Percentiles rank a stretch among this genome's conserved stretches.
Conservation (phyloP, 2,888 invertebrate species). For the Cantharis lateralis region DNA sequence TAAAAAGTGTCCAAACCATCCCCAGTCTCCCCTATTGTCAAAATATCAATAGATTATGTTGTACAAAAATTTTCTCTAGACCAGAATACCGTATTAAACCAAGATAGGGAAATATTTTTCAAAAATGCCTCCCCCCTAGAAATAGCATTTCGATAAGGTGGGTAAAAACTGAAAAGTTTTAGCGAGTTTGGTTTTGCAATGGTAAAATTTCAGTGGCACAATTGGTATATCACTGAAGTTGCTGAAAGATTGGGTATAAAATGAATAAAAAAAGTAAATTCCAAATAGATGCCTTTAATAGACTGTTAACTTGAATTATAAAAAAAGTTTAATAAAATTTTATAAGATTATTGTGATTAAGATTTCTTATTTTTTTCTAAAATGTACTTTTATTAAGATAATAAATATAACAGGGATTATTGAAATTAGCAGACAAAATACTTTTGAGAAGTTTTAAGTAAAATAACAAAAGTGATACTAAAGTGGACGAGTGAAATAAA, state of each 20-base stretch:
- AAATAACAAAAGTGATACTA: not conserved
- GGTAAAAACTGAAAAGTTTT: too few species aligned
- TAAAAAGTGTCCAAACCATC: too few species aligned
- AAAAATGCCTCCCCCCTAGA: too few species aligned
- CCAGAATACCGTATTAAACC: too few species aligned
- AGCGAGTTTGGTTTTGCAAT: not conserved
- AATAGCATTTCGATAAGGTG: too few species aligned
- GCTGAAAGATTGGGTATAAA: not conserved
- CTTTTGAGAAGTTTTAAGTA: not conserved
- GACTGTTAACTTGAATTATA: slow-evolving; percentile 4
- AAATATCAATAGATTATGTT: too few species aligned
- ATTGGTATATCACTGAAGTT: not conserved
- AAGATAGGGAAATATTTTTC: too few species aligned
- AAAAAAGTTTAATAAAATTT: not conserved
- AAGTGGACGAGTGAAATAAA: not conserved
- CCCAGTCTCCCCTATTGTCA: too few species aligned
- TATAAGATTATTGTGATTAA: slow-evolving; percentile 4
- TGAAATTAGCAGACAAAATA: not conserved
- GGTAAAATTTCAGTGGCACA: not conserved
- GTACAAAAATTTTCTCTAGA: too few species aligned
- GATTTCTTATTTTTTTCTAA: slow-evolving; percentile 4
- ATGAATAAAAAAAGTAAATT: not conserved
- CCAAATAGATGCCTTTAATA: slow-evolving; percentile 4
- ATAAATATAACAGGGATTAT: not conserved
- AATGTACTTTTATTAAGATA: not conserved